phyloP scores from a whole-genome alignment of 2,113 vertebrate genomes.

The Macquaria australasica region DNA sequence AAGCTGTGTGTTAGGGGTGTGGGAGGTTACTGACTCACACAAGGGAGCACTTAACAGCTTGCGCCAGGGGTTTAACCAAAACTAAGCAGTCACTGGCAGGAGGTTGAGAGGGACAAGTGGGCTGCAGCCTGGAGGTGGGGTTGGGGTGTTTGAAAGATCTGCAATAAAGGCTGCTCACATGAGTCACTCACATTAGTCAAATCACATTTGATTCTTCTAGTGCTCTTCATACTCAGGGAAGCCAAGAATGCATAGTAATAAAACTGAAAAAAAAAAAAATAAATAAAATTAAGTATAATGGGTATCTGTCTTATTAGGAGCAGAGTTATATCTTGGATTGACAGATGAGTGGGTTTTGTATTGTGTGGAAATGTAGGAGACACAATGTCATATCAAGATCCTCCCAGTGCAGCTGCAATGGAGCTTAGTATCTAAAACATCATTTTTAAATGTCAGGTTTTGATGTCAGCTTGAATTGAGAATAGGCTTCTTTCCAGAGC shows the following conservation, averaged over 20 bases:
- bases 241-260: neutral
- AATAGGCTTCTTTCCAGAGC: neutral
- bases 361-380: conserved; percentile 1
- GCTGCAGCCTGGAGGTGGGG: conserved; percentile 1
- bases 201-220: neutral
- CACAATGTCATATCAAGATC: neutral
- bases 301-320: neutral
- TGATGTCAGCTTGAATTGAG: conserved; percentile 1
- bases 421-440: conserved; percentile 9
- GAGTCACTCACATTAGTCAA: neutral
- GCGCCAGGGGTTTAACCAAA: conserved; percentile 24
- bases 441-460: conserved; percentile 34
- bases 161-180: neutral
- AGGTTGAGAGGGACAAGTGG: conserved; percentile 17
- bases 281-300: neutral
- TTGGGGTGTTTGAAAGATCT: neutral
- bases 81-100: conserved; percentile 20
- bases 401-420: neutral
- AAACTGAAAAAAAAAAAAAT: neutral
- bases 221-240: conserved; percentile 4
- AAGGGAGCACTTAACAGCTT: conserved; percentile 43
- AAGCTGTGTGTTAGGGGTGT: conserved; percentile 24
- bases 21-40: conserved; percentile 43
- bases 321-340: neutral
- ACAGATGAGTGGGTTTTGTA: conserved; percentile 4